phyloP scores from a whole-genome alignment of 2,888 invertebrate genomes.

The Mythimna vitellina region DNA sequence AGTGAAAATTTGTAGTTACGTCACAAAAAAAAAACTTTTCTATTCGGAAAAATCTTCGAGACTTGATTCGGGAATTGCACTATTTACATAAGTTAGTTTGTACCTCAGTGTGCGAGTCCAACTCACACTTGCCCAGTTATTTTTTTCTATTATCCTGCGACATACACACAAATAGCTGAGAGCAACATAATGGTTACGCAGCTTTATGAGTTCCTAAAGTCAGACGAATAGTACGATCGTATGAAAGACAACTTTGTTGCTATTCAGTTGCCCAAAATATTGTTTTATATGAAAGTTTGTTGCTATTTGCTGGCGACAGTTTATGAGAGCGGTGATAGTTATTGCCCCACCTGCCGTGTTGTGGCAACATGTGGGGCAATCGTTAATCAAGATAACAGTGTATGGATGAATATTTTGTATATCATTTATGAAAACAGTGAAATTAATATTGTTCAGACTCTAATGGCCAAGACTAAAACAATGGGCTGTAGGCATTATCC shows the following conservation, averaged over 20 bases:
- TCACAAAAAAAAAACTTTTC: no score
- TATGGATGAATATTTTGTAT: neutral
- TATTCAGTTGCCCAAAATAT: slow-evolving; percentile 43
- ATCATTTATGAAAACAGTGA: neutral
- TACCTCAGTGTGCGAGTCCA: no score
- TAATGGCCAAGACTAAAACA: no score
- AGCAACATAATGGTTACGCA: slow-evolving; percentile 50
- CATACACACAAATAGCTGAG: slow-evolving; percentile 51
- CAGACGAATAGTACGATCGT: slow-evolving; percentile 15
- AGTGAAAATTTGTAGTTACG: no score
- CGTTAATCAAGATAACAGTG: slow-evolving; percentile 30
- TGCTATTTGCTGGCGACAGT: slow-evolving; percentile 31
- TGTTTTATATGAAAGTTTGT: slow-evolving; percentile 40
- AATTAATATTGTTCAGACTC: neutral
- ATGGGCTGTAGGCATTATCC: no score
- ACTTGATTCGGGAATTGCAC: no score
- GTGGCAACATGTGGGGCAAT: slow-evolving; percentile 19
- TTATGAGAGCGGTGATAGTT: slow-evolving; percentile 36
- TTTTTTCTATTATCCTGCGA: neutral
- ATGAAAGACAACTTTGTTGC: slow-evolving; percentile 39
- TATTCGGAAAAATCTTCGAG: no score
- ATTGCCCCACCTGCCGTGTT: slow-evolving; percentile 32
- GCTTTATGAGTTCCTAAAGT: slow-evolving; percentile 47
- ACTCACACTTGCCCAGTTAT: no score
- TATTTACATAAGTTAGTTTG: no score